Conservation (phyloP, 2,113 vertebrate genomes). For the Leucosticte australis region DNA sequence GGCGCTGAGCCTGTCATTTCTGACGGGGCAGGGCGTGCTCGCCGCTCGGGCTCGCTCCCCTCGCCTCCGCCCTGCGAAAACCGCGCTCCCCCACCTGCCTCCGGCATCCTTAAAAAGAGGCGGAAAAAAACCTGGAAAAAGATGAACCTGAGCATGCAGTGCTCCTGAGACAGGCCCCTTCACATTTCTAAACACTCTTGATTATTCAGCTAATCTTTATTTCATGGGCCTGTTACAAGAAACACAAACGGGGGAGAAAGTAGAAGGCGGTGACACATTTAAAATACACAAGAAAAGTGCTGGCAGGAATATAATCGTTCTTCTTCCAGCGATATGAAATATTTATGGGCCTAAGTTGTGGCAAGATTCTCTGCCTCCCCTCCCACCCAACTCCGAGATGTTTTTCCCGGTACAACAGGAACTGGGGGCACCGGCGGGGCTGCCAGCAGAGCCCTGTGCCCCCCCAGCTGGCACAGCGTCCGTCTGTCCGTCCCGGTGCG, state of each 20-base stretch:
- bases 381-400: neutral
- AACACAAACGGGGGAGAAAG: constrained; percentile 63
- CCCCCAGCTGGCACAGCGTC: constrained; percentile 16
- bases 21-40: neutral
- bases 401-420: neutral
- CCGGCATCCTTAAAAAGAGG: constrained; percentile 7
- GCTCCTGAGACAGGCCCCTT: constrained; percentile 57
- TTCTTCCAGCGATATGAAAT: constrained; percentile 58
- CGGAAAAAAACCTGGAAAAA: neutral
- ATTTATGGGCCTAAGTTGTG: constrained; percentile 62
- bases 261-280: constrained; percentile 67
- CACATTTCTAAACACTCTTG: constrained; percentile 59
- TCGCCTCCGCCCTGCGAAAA: neutral
- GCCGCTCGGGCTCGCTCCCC: neutral
- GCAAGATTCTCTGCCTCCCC: constrained; percentile 2
- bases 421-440: neutral
- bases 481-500: neutral
- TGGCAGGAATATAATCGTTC: constrained; percentile 61
- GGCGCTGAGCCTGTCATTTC: neutral
- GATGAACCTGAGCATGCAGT: neutral
- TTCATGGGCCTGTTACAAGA: constrained; percentile 68
- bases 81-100: neutral
- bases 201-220: constrained; percentile 75
- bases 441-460: neutral
- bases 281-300: constrained; percentile 66